Conservation (phyloP, 2,113 vertebrate species). For the Poeciliopsis prolifica region DNA sequence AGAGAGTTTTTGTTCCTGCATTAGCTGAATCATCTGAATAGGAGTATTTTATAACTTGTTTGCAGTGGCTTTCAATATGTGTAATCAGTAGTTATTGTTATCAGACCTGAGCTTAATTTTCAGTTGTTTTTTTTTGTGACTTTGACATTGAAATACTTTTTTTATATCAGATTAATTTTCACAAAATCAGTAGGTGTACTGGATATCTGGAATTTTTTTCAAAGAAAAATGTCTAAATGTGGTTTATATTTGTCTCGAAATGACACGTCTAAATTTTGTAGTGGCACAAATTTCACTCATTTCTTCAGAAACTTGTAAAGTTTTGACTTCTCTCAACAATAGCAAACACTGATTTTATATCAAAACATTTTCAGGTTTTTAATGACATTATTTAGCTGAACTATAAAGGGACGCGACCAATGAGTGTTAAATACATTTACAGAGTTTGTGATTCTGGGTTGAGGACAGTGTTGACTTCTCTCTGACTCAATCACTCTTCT, state of each 20-base stretch:
- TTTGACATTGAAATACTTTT: conserved; percentile 46
- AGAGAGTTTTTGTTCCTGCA: conserved; percentile 45
- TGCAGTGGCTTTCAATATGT: conserved; percentile 57
- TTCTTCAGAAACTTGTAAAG: conserved; percentile 47
- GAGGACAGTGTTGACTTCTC: conserved; percentile 67
- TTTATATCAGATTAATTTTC: conserved; percentile 24
- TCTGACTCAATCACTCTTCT: conserved; percentile 60
- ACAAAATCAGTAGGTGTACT: conserved; percentile 60
- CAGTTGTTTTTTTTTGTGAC: conserved; percentile 39
- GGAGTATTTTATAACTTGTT: conserved; percentile 45
- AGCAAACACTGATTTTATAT: conserved; percentile 49
- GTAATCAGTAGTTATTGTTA: conserved; percentile 45
- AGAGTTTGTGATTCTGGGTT: conserved; percentile 61
- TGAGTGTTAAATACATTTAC: conserved; percentile 55
- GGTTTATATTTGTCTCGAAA: background rate
- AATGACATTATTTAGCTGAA: conserved; percentile 57
- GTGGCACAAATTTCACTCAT: conserved; percentile 41
- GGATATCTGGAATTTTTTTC: conserved; percentile 43
- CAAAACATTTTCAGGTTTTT: conserved; percentile 23
- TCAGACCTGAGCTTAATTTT: conserved; percentile 48
- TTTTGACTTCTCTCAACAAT: conserved; percentile 51
- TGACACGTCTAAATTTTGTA: background rate
- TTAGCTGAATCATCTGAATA: conserved; percentile 50
- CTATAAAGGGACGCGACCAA: conserved; percentile 39
- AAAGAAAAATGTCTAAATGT: conserved; percentile 32